phyloP scores from a whole-genome alignment of 1,140 invertebrate genomes.

The Drosophila mauritiana region DNA sequence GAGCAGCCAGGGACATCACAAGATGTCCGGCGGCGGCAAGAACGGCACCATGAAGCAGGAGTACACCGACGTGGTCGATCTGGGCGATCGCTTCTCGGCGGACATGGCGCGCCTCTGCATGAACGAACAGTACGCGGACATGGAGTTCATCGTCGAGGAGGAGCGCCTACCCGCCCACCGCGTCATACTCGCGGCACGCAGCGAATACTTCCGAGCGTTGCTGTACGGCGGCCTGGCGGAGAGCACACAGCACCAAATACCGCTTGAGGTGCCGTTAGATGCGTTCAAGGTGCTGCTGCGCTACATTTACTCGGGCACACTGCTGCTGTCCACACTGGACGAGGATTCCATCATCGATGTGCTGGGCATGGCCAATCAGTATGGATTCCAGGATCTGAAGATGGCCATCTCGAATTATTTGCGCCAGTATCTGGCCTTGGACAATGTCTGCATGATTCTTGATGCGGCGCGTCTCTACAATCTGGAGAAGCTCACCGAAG shows the following conservation, averaged over 20 bases:
- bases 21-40: slow-evolving; percentile 48
- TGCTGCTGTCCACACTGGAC: slow-evolving; percentile 92
- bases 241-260: slow-evolving; percentile 92
- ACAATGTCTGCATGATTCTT: slow-evolving; percentile 96
- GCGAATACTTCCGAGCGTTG: slow-evolving; percentile 96
- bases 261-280: slow-evolving; percentile 92
- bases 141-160: slow-evolving; percentile 94
- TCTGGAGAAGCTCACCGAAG: slow-evolving; percentile 87
- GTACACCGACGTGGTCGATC: slow-evolving; percentile 60
- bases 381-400: slow-evolving; percentile 97
- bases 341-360: slow-evolving; percentile 95
- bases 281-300: slow-evolving; percentile 96
- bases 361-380: slow-evolving; percentile 96
- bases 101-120: slow-evolving; percentile 91
- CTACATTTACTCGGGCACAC: slow-evolving; percentile 96
- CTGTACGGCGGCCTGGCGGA: slow-evolving; percentile 97
- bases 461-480: slow-evolving; percentile 92
- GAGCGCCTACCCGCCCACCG: slow-evolving; percentile 94
- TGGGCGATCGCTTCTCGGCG: slow-evolving; percentile 76
- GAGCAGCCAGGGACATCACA: slow-evolving; percentile 78
- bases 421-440: slow-evolving; percentile 92
- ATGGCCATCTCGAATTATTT: slow-evolving; percentile 96
- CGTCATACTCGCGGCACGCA: slow-evolving; percentile 93
- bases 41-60: slow-evolving; percentile 32
- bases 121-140: slow-evolving; percentile 95